These are phyloP conservation scores for Neogale vison DNA, from an alignment of 2,113 vertebrate species.

Conservation along the genomic window DNA sequence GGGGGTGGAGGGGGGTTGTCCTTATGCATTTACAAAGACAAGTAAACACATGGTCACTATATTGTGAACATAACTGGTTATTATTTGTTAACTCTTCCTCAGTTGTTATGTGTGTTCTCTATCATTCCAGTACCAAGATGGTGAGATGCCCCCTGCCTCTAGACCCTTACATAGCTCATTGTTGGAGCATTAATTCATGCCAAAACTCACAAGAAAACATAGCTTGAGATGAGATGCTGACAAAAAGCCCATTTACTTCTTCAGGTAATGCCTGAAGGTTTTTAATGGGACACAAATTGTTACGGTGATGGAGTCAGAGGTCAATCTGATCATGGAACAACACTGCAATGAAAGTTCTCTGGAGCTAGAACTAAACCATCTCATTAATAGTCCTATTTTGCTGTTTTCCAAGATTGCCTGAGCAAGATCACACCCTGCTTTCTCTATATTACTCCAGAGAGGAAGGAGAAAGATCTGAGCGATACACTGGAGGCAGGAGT, in stretches of 20 bases:
- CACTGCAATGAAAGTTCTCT: background rate
- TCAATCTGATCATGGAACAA: background rate
- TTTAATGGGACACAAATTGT: background rate
- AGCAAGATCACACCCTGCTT: background rate
- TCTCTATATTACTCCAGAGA: background rate
- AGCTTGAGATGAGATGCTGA: background rate
- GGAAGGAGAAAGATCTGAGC: background rate
- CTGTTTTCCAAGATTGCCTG: background rate
- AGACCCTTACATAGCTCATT: no score
- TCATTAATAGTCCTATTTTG: background rate
- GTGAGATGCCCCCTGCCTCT: background rate
- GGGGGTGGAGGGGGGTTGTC: background rate
- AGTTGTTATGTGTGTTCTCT: background rate
- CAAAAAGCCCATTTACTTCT: background rate
- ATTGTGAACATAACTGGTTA: background rate
- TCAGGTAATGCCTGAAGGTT: background rate
- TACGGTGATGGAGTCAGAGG: background rate
- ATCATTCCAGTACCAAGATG: background rate
- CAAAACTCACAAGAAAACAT: background rate
- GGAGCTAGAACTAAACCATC: background rate
- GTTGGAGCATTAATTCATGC: background rate
- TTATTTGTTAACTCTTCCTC: background rate
- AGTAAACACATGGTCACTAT: background rate
- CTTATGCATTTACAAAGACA: background rate
- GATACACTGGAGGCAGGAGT: no score